Base-by-base conservation (phyloP, 1,140 invertebrate species). In the Lordiphosa clarofinis region DNA sequence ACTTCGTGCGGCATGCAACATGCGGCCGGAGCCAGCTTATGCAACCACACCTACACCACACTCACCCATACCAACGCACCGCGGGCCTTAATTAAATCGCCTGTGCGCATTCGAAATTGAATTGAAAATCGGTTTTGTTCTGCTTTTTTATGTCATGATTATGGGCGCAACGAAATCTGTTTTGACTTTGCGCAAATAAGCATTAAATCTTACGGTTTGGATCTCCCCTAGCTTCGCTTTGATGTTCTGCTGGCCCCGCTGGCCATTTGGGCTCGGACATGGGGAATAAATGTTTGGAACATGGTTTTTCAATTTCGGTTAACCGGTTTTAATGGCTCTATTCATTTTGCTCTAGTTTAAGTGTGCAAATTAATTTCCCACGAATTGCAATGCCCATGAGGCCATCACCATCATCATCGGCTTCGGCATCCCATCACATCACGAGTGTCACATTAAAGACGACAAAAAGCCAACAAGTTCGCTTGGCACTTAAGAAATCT, bases 401-500 rank as follows among this genome's bases (percentile, higher is more conserved):
- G 21, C 21, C 21, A 21, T 21, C 21, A 3, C 4, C 21, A 4
- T 5, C 39, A 2, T 4, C 35, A 43, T 24, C 28, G 10, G 5
- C 8, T 7, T n/a, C 12, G 0, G 3, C 3, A 82, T 79, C 74
- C 70, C 61, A 86, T 86, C 79, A 86, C 67, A 57, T 68, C 79
- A 78, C 70, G 59, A 86, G 70, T 86, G 79, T 86, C 79, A 86
- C 70, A 86, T 86, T 86, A 73, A 86, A 86, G 75, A 86, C 72
- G 79, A 86, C 79, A 86, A 86, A 86, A 86, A 86, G 79, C 73
- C 81, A 86, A 86, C 79, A 86, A 86, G 79, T 84, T 79, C 79
- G 78, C 79, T 84, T 86, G 79, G 79, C 78, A 84, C 79, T 86
- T 86, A 86, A 84, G 78, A 84, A 86, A 86, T 84, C 79, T 79